Conservation (phyloP, 2,113 vertebrate species). For the Trachemys scripta region DNA sequence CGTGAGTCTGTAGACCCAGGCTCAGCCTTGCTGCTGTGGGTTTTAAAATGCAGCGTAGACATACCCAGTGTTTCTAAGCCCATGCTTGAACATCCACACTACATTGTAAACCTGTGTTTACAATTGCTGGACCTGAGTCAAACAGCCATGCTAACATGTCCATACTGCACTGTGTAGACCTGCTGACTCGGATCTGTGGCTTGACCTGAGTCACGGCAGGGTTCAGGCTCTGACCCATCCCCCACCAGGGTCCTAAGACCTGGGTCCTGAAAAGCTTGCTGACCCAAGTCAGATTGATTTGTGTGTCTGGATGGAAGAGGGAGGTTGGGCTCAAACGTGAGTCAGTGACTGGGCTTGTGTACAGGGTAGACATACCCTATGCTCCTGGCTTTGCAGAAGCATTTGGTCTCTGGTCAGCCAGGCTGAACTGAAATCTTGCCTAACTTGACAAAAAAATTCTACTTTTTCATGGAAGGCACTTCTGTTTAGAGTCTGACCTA, state of each 20-base stretch:
- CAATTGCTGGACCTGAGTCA: background rate
- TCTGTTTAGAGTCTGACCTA: background rate
- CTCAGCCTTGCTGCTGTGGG: background rate
- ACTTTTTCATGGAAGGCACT: rapidly evolving
- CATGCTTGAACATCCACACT: background rate
- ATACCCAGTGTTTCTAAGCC: background rate
- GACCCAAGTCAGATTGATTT: background rate
- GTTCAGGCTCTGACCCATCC: background rate
- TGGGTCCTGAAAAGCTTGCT: background rate
- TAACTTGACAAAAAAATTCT: rapidly evolving
- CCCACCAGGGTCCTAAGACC: background rate
- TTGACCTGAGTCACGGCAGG: background rate
- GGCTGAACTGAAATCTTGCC: background rate
- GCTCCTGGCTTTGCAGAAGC: background rate
- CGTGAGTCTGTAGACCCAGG: background rate
- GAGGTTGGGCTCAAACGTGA: background rate
- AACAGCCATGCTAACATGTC: background rate
- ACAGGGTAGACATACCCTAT: background rate
- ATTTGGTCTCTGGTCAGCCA: background rate
- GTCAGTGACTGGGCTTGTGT: background rate
- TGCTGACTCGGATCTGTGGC: background rate
- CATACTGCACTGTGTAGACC: background rate
- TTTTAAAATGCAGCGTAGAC: background rate
- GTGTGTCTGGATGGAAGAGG: background rate
- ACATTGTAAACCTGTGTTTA: background rate